Evolutionary conservation across 2,888 invertebrate genomes (phyloP).

Genomic region (Molorchus minor): DNA sequence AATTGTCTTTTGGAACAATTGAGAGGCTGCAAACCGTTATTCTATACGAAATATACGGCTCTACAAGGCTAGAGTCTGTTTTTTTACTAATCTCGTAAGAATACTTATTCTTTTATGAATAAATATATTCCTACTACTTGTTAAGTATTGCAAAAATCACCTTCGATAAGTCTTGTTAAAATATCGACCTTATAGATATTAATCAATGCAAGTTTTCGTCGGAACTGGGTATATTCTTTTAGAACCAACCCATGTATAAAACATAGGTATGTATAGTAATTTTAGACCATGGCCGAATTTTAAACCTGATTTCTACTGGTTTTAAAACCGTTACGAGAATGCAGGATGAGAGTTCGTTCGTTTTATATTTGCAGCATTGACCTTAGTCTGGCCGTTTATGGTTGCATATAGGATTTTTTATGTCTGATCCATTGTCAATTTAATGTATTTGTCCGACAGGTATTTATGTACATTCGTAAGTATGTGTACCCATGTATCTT

Average conservation of each 20-base stretch:
- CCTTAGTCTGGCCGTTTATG: conserved; percentile 32
- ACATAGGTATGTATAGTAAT: not conserved
- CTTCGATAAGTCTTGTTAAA: not conserved
- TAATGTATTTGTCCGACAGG: conserved; percentile 38
- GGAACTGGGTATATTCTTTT: not conserved
- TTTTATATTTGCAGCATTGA: conserved; percentile 35
- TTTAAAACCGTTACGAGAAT: conserved; percentile 28
- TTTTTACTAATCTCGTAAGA: too few relatives aligned
- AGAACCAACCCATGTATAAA: not conserved
- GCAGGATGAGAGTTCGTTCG: conserved; percentile 23
- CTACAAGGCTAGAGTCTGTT: too few relatives aligned
- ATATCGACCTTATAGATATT: not conserved
- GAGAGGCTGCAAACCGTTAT: too few relatives aligned
- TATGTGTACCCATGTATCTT: conserved; percentile 28
- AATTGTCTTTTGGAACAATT: too few relatives aligned
- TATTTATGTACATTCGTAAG: conserved; percentile 38
- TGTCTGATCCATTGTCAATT: conserved; percentile 41
- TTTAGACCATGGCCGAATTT: conserved; percentile 23
- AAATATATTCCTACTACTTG: too few relatives aligned
- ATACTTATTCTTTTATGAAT: too few relatives aligned
- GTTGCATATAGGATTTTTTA: conserved; percentile 35
- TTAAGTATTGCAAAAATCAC: not conserved
- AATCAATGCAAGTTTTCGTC: not conserved
- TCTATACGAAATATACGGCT: too few relatives aligned
- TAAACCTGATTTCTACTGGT: conserved; percentile 21